These are phyloP conservation scores for Zosterops hypoxanthus DNA, from an alignment of 2,113 vertebrate species.

Conservation along the genomic window DNA sequence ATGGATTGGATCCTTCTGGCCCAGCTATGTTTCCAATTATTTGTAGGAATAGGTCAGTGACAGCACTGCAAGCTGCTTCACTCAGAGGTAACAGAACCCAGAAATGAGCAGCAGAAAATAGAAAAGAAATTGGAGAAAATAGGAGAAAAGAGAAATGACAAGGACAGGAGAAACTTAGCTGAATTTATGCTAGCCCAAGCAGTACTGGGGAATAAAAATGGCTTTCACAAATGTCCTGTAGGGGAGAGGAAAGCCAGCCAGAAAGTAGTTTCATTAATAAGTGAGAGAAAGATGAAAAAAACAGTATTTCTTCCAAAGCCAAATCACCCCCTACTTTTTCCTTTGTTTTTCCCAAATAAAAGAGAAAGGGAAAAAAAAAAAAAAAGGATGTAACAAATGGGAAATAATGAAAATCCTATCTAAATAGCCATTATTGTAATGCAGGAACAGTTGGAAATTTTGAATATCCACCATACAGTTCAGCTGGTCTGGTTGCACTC, in stretches of 20 bases:
- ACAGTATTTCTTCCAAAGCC: not conserved
- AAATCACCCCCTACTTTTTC: not conserved
- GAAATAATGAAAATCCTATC: not conserved
- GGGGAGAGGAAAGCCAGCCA: not conserved
- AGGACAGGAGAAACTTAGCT: not conserved
- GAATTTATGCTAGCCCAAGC: slow-evolving; percentile 7
- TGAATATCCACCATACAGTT: not conserved
- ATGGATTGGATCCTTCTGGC: not conserved
- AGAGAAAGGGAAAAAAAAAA: not conserved
- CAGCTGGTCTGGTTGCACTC: not conserved
- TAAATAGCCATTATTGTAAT: not conserved
- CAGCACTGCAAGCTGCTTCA: rapidly evolving
- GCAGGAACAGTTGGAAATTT: not conserved
- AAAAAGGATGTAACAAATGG: not conserved
- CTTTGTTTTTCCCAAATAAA: not conserved
- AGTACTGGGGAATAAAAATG: not conserved
- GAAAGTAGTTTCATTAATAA: not conserved
- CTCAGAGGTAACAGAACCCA: not conserved
- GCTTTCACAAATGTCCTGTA: not conserved
- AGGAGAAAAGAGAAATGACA: not conserved
- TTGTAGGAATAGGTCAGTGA: not conserved
- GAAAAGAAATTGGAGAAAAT: not conserved
- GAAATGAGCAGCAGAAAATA: not conserved
- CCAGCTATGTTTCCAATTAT: not conserved
- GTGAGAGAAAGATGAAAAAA: not conserved